Conservation (phyloP, 2,797 vertebrate species). For the Crenichthys baileyi region DNA sequence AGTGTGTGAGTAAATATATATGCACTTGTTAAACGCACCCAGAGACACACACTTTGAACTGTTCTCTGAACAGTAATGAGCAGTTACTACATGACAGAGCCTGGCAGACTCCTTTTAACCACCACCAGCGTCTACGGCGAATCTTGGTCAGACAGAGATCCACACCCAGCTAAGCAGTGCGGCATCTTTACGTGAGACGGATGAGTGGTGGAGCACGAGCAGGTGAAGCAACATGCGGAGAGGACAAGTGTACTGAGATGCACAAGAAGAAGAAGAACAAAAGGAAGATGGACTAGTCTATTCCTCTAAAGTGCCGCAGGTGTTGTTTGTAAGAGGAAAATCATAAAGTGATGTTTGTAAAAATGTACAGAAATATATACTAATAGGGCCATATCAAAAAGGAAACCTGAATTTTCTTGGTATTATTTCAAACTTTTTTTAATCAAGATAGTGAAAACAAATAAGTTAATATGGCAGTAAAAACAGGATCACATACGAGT, state of each 20-base stretch:
- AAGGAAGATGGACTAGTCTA: conserved; percentile 8
- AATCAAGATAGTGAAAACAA: too few relatives aligned
- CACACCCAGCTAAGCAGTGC: conserved; percentile 39
- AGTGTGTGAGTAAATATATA: conserved; percentile 15
- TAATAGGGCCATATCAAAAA: background rate
- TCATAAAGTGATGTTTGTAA: background rate
- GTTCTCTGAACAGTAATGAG: conserved; percentile 45
- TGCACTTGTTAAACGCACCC: conserved; percentile 28
- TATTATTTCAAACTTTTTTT: background rate
- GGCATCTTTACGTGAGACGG: conserved; percentile 32
- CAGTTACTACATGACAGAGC: conserved; percentile 46
- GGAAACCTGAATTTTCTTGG: background rate
- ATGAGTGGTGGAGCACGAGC: conserved; percentile 2
- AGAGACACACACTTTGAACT: conserved; percentile 42
- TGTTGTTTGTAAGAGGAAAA: background rate
- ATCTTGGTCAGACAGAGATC: conserved; percentile 27
- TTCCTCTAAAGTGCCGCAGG: background rate
- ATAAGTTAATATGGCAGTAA: too few relatives aligned
- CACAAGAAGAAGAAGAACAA: conserved; percentile 9
- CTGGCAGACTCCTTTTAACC: conserved; percentile 48
- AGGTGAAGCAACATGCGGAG: conserved; percentile 22
- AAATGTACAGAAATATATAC: background rate
- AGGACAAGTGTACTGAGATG: conserved; percentile 6
- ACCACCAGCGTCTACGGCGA: conserved; percentile 23
- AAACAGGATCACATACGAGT: background rate